Percentiles rank a stretch among this genome's conserved stretches.
These are phyloP conservation scores for Accipiter badius DNA, from an alignment of 2,797 vertebrate genomes.

Conservation along the genomic window DNA sequence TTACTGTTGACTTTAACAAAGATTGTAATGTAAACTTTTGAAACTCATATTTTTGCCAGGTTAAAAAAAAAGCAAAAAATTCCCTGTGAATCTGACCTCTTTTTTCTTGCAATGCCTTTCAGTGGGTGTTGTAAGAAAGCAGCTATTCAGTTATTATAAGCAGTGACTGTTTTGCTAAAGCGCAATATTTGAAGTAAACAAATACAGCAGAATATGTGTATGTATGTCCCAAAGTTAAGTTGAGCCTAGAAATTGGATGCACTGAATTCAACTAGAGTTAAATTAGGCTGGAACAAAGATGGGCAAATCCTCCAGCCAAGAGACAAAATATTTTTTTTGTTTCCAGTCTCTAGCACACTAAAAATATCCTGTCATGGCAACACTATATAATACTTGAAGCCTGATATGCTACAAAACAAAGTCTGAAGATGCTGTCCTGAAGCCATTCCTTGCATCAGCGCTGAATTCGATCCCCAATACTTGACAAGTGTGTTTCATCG, in stretches of 20 bases:
- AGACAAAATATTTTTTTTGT: conserved; percentile 43
- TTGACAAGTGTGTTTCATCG: not conserved
- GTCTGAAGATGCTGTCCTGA: not conserved
- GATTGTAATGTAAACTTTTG: not conserved
- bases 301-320: conserved; percentile 29
- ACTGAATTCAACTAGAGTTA: not conserved
- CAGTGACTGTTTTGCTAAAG: conserved; percentile 36
- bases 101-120: not conserved
- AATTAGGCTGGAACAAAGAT: conserved; percentile 46
- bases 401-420: not conserved
- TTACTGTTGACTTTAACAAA: conserved; percentile 43
- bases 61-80: not conserved
- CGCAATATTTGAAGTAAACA: not conserved
- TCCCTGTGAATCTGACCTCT: not conserved
- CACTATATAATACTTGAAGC: not conserved
- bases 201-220: not conserved
- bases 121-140: conserved; percentile 50
- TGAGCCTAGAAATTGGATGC: conserved; percentile 52
- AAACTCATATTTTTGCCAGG: not conserved
- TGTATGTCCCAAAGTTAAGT: not conserved
- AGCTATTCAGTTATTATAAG: conserved; percentile 39
- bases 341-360: conserved; percentile 28
- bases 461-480: not conserved
- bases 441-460: not conserved
- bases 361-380: conserved; percentile 13